These are phyloP conservation scores for Dromaius novaehollandiae DNA, from an alignment of 2,113 vertebrate genomes.

Conservation along the genomic window DNA sequence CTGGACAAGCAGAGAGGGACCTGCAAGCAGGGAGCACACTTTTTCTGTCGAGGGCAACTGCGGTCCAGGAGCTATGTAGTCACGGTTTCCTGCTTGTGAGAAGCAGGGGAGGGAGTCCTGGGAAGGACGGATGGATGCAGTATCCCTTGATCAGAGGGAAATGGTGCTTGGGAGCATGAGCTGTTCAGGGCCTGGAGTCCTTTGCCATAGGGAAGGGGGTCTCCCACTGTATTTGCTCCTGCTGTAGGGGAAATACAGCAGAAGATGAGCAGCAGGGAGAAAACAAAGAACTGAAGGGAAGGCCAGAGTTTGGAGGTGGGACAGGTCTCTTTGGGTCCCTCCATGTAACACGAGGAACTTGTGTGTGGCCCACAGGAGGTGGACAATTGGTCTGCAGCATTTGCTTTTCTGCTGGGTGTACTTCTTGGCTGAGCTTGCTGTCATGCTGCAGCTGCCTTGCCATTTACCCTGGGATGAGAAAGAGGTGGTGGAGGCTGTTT, in stretches of 20 bases:
- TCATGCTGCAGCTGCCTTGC: not conserved
- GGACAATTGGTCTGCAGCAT: not conserved
- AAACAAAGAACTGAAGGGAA: not conserved
- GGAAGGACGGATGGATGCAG: not conserved
- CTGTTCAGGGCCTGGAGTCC: not conserved
- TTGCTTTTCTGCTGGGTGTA: not conserved
- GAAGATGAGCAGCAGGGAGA: no score
- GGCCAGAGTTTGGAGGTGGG: not conserved
- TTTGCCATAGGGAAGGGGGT: not conserved
- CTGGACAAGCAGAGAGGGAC: not conserved
- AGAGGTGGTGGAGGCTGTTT: not conserved
- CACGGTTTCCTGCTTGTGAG: not conserved
- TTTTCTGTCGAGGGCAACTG: fast-evolving
- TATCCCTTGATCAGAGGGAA: not conserved
- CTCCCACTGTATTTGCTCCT: not conserved
- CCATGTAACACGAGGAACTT: not conserved
- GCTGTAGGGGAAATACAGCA: not conserved
- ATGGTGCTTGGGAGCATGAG: fast-evolving
- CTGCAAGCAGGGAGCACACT: not conserved
- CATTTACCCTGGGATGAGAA: not conserved
- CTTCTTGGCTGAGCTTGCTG: not conserved
- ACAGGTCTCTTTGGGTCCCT: not conserved
- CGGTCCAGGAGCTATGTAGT: not conserved
- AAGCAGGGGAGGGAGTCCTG: not conserved
- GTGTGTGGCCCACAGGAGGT: not conserved